phyloP scores from a whole-genome alignment of 2,113 vertebrate species.

The Carassius gibelio region DNA sequence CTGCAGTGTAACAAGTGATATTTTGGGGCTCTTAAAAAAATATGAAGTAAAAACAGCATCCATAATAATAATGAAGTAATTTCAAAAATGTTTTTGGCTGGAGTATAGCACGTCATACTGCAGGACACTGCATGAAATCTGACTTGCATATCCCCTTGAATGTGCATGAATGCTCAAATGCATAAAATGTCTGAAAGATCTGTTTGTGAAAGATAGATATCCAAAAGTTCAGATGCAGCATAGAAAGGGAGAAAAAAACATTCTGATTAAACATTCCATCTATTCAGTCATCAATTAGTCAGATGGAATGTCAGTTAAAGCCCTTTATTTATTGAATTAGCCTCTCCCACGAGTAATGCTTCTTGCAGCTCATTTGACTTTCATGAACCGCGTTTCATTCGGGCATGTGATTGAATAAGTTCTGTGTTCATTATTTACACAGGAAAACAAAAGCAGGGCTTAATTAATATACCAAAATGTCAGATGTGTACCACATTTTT shows the following conservation, averaged over 20 bases:
- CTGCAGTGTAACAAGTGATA: too few relatives aligned
- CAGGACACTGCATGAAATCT: not conserved
- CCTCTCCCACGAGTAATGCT: conserved; percentile 25
- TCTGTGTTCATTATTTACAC: conserved; percentile 44
- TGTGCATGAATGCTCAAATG: not conserved
- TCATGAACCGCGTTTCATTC: conserved; percentile 50
- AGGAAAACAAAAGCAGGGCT: conserved; percentile 15
- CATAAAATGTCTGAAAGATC: not conserved
- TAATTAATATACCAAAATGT: conserved; percentile 20
- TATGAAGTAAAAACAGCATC: not conserved
- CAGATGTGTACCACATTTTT: not conserved
- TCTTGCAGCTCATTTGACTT: conserved; percentile 55
- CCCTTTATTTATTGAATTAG: conserved; percentile 55
- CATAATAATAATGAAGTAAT: not conserved
- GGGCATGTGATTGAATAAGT: conserved; percentile 46
- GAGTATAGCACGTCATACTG: not conserved
- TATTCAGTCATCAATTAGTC: conserved; percentile 47
- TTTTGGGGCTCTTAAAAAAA: not conserved
- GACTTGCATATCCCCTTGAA: not conserved
- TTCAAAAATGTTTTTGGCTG: not conserved
- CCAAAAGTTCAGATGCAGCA: conserved; percentile 19
- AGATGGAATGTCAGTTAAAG: conserved; percentile 38
- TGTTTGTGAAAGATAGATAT: not conserved
- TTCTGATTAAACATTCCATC: conserved; percentile 46
- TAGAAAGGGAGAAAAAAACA: not conserved